These are phyloP conservation scores for Drosophila insularis DNA, from an alignment of 1,140 invertebrate species.

Conservation along the genomic window DNA sequence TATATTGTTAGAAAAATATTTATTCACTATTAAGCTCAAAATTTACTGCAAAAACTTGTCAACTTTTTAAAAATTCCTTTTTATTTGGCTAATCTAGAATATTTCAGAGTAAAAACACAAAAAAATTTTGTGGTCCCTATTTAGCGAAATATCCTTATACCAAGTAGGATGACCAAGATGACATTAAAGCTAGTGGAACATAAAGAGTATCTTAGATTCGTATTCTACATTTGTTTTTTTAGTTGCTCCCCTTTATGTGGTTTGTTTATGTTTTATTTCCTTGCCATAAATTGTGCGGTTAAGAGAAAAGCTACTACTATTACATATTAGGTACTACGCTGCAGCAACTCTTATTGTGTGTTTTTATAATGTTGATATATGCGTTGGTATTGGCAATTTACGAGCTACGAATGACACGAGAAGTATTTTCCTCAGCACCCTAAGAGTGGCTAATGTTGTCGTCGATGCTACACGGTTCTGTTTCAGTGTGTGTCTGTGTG, in stretches of 20 bases:
- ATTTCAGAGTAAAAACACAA: too few species aligned
- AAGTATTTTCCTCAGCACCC: conserved; percentile 26
- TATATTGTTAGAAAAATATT: too few species aligned
- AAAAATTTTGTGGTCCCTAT: too few species aligned
- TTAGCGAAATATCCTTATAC: too few species aligned
- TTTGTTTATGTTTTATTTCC: conserved; percentile 68
- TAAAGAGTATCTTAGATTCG: conserved; percentile 39
- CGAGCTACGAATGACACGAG: conserved; percentile 33
- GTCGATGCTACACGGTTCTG: background rate
- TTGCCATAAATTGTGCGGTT: conserved; percentile 66
- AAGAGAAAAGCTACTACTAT: conserved; percentile 5
- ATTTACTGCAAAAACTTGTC: too few species aligned
- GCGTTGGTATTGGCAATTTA: conserved; percentile 38
- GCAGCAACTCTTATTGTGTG: conserved; percentile 20
- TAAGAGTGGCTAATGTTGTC: conserved; percentile 3
- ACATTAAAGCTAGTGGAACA: too few species aligned
- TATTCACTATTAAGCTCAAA: too few species aligned
- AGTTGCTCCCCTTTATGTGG: background rate
- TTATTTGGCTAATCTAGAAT: too few species aligned
- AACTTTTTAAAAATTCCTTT: too few species aligned
- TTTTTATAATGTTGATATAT: conserved; percentile 64
- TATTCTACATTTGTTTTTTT: background rate
- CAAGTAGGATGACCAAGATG: too few species aligned
- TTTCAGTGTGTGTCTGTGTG: background rate
- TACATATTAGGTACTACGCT: conserved; percentile 8